Percentiles rank a stretch among this genome's conserved stretches.
Evolutionary conservation across 1,140 invertebrate genomes (phyloP).

Genomic region (Metaphire vulgaris): DNA sequence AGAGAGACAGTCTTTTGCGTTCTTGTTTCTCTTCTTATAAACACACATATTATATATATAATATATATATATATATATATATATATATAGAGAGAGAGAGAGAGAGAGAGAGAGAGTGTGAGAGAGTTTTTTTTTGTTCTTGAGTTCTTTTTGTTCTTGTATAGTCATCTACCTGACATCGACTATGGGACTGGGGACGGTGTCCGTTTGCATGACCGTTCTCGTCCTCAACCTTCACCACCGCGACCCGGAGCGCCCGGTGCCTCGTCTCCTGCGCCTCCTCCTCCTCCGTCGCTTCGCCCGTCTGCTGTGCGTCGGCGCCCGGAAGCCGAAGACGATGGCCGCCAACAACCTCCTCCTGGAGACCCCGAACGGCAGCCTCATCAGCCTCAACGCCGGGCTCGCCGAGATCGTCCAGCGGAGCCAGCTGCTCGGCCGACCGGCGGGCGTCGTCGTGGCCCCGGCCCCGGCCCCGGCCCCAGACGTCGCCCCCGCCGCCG

Average conservation of each 20-base stretch:
- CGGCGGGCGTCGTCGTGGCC: neutral
- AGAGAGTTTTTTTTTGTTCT: too few species aligned
- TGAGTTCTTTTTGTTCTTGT: too few species aligned
- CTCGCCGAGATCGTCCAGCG: slow-evolving; percentile 10
- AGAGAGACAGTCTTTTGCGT: too few species aligned
- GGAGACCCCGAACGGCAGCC: neutral
- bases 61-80: too few species aligned
- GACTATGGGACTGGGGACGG: slow-evolving; percentile 17
- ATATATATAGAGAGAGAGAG: too few species aligned
- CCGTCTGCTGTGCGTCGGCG: slow-evolving; percentile 5
- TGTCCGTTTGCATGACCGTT: slow-evolving; percentile 21
- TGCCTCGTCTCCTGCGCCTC: neutral
- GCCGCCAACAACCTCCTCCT: slow-evolving; percentile 12
- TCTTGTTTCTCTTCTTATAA: too few species aligned
- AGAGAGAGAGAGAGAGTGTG: too few species aligned
- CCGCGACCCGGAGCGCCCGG: neutral
- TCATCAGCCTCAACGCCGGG: slow-evolving; percentile 16
- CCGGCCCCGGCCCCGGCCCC: neutral
- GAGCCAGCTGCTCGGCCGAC: neutral
- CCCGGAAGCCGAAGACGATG: slow-evolving; percentile 21
- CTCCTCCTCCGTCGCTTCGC: slow-evolving; percentile 1
- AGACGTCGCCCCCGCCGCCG: neutral
- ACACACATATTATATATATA: too few species aligned
- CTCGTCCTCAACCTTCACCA: slow-evolving; percentile 24
- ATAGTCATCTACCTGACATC: slow-evolving; percentile 19